Percentiles rank a stretch among this genome's conserved stretches.
phyloP scores from a whole-genome alignment of 2,113 vertebrate species.

The Kryptolebias marmoratus region DNA sequence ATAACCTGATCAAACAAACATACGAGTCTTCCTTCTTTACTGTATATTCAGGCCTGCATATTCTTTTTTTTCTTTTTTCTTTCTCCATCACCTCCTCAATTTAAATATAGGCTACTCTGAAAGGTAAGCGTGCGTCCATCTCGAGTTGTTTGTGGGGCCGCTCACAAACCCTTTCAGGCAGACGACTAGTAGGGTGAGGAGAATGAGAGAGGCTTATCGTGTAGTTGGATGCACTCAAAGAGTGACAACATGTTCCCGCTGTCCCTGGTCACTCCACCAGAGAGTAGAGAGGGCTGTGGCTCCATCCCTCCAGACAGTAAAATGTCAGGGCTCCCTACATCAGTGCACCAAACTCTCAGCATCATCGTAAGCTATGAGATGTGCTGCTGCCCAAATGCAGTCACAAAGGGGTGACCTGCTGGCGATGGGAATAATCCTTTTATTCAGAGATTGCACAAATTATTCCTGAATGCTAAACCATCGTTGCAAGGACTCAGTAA shows the following conservation, averaged over 20 bases:
- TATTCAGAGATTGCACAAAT: no score
- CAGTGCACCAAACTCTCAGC: constrained; percentile 40
- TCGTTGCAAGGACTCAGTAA: no score
- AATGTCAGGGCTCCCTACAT: constrained; percentile 70
- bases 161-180: constrained; percentile 37
- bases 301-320: constrained; percentile 54
- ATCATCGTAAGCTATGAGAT: constrained; percentile 32
- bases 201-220: constrained; percentile 75
- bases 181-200: constrained; percentile 52
- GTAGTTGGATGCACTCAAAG: constrained; percentile 78
- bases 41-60: not conserved
- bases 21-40: no score
- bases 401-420: no score
- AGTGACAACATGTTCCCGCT: constrained; percentile 76
- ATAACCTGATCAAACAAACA: not conserved
- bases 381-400: not conserved
- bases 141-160: constrained; percentile 24
- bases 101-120: constrained; percentile 38
- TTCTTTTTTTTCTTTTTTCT: not conserved
- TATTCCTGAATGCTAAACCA: no score
- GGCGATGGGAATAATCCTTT: no score
- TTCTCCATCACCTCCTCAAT: constrained; percentile 8
- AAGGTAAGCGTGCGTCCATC: constrained; percentile 33
- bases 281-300: constrained; percentile 51
- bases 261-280: constrained; percentile 65